Base-by-base conservation (phyloP, 2,888 invertebrate genomes). In the Clivina fossor region DNA sequence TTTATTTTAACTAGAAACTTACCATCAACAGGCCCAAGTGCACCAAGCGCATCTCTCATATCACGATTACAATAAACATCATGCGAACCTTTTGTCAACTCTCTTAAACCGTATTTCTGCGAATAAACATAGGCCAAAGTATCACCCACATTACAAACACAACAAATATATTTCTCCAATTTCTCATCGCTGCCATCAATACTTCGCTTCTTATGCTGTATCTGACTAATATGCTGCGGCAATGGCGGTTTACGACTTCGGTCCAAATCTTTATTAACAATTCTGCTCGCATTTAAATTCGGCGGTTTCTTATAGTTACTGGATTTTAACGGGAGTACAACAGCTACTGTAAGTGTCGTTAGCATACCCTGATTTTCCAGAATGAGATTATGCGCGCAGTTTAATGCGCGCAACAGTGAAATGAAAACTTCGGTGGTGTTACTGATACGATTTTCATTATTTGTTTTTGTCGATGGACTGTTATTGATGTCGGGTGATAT, bases 71-170 rank as follows among this genome's bases (percentile, higher is more conserved):
- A 83, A 70, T 81, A 79, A 48, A 93, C 85, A 68, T 93, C 90
- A 67, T 93, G 92, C 13, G 90, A 92, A 44, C 89, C 85, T 74
- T 85, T 82, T 1, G 87, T 90, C 60, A 92, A 80, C 74, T 93
- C 93, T 44, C 92, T 76, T 5, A 93, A 87, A n/a, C 93, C 93
- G 69, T 76, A 71, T 63, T 78, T 80, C 66, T 83, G 82, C 7
- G 84, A 81, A 74, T 90, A 91, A 55, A 93, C 87, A 69, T 91
- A 93, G n/a, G 90, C 91, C 61, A 92, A 77, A 38, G 89, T 90
- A 70, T 93, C 93, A 0, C 93, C 93, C 15, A 93, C 91, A 72
- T 93, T 93, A 69, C 92, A 91, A 43, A 87, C 85, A 70, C 93
- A 93, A 30, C 89, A 88, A 40, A 88, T 78, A 68, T 84, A 85